Evolutionary conservation across 2,113 vertebrate genomes (phyloP).

Genomic region (Barnardius zonarius): DNA sequence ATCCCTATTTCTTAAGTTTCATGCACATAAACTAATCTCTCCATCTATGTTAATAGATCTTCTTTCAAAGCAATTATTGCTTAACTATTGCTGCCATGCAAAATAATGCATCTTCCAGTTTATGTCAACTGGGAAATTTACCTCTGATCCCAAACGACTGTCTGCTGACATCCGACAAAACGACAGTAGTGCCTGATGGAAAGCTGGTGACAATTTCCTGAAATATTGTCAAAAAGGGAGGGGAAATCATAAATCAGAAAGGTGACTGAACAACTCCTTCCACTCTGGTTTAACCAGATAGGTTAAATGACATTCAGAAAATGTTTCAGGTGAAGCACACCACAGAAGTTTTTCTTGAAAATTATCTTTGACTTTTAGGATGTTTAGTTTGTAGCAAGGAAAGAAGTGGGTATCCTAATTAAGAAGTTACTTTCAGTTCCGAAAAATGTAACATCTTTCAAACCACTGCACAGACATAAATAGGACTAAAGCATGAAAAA

Average conservation of each 20-base stretch:
- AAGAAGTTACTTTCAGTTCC: not conserved
- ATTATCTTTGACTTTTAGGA: not conserved
- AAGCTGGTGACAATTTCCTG: conserved; percentile 93
- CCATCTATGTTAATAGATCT: not conserved
- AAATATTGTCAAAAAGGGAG: not conserved
- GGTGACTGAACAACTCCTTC: not conserved
- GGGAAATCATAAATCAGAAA: not conserved
- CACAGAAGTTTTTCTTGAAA: not conserved
- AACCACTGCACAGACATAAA: not conserved
- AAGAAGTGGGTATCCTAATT: not conserved
- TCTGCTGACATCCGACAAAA: conserved; percentile 98
- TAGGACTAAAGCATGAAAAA: not conserved
- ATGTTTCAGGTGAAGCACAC: not conserved
- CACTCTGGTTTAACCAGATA: not conserved
- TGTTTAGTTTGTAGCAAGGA: not conserved
- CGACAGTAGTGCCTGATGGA: conserved; percentile 95
- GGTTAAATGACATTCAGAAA: not conserved
- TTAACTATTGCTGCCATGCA: not conserved
- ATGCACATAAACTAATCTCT: not conserved
- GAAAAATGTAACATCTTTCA: not conserved
- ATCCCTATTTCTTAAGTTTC: not conserved
- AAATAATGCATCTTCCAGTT: not conserved
- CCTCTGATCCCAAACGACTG: conserved; percentile 96
- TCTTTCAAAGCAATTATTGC: not conserved
- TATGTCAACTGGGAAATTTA: conserved; percentile 56